Evolutionary conservation across 2,797 vertebrate species (phyloP), one percentile per base, ranked within the genome.

Genomic region (Acanthurus leucopareius): DNA sequence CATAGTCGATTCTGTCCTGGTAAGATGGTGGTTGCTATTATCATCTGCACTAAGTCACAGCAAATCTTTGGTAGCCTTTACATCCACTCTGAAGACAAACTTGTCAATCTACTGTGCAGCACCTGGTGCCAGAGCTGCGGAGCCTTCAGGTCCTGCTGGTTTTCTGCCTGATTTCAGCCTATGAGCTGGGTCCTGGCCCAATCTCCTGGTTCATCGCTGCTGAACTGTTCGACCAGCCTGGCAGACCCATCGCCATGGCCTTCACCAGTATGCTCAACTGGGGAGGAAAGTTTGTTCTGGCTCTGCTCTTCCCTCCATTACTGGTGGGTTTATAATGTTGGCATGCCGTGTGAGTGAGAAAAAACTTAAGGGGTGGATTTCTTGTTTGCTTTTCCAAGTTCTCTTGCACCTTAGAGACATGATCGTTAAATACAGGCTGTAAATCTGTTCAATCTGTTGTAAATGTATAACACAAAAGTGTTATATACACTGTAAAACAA

Each of bases 251-350:
- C 49, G 92, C 93, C 59, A 91, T 96, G 95, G 93, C 94, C 10
- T 95, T 95, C 82, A 94, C 94, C 79, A 92, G 94, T 86, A 92
- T 95, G 89, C 86, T 94, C 35, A 93, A 92, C 90, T 90, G 92
- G 89, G 95, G 94, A 62, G 92, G 92, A 44, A 96, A 96, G 90
- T 95, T 95, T 75, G 59, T 93, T 19, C 76, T 94, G 71, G 91
- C 91, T 0, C 90, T 93, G 10, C 84, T 96, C 69, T 95, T 96
- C 52, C 93, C 94, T 40, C 82, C 89, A 1, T 61, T 94, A 49
- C 81, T 80, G 82, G 93, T 94, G 58, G 20, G 91, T 90, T 82
- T 42, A 40, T 14, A 69, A 44, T 7, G 2, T 17, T 60, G 66
- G 67, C 53, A 40, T 10, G 38, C 68, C 40, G 42, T 17, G 51